Conservation (phyloP, 2,113 vertebrate genomes). For the Capreolus pygargus region DNA sequence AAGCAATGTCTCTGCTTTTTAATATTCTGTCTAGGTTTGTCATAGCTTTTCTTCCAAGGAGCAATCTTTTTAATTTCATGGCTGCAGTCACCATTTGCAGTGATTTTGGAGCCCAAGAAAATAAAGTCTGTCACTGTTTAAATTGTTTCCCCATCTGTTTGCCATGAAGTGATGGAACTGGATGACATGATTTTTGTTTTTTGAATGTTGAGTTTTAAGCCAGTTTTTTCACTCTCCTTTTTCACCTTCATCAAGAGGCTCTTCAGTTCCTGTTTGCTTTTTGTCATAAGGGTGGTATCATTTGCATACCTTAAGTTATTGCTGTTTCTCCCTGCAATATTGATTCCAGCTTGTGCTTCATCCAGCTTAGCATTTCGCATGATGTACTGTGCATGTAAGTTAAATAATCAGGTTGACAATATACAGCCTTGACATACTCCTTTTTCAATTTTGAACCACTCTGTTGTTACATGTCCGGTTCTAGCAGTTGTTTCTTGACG, state of each 20-base stretch:
- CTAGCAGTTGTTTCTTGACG: neutral
- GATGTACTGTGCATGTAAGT: neutral
- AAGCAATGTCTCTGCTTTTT: neutral
- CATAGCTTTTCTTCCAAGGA: neutral
- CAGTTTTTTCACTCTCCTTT: neutral
- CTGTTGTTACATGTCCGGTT: neutral
- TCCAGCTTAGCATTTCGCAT: neutral
- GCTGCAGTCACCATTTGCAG: neutral
- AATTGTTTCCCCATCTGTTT: neutral
- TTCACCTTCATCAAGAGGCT: neutral
- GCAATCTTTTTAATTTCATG: neutral
- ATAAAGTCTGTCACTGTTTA: neutral
- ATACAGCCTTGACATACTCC: neutral
- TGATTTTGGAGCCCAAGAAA: neutral
- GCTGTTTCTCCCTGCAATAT: neutral
- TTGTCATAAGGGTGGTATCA: neutral
- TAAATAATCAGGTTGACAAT: neutral
- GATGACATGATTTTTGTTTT: neutral
- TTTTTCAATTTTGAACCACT: neutral
- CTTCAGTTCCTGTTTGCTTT: neutral
- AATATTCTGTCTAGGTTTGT: neutral
- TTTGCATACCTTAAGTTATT: neutral
- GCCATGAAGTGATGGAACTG: neutral
- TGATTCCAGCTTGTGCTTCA: neutral
- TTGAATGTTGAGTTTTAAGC: neutral